Conservation (phyloP, 2,113 vertebrate species). For the Campylorhamphus procurvoides region DNA sequence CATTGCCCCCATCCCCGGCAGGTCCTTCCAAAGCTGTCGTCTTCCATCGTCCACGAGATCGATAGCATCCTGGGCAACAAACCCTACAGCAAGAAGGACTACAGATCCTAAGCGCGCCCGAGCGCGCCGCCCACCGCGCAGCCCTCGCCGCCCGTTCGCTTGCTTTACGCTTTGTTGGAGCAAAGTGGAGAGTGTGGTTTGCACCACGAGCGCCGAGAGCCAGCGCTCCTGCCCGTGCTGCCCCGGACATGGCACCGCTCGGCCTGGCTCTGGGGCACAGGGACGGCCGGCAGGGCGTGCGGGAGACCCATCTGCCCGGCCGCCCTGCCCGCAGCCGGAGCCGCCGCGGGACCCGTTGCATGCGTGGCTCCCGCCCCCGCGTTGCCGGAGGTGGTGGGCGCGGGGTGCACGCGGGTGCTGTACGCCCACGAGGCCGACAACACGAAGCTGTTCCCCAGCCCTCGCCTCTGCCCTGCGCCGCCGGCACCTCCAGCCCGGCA, state of each 20-base stretch:
- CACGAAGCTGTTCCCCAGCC: slow-evolving; percentile 54
- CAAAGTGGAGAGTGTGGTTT: slow-evolving; percentile 62
- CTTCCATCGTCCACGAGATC: slow-evolving; percentile 95
- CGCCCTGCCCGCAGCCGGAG: background rate
- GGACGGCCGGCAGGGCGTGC: background rate
- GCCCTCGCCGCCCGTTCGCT: slow-evolving; percentile 68
- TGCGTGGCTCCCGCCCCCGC: background rate
- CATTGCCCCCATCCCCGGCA: background rate
- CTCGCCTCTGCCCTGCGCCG: background rate
- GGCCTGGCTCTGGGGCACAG: background rate
- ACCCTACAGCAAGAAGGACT: slow-evolving; percentile 99
- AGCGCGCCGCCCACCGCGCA: background rate
- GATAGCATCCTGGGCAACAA: slow-evolving; percentile 99
- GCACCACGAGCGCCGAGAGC: slow-evolving; percentile 27
- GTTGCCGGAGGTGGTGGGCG: background rate
- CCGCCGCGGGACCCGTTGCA: background rate
- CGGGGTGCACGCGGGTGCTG: background rate
- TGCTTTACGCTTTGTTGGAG: slow-evolving; percentile 89
- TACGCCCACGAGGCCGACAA: slow-evolving; percentile 26
- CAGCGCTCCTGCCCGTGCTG: background rate
- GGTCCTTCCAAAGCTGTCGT: slow-evolving; percentile 98
- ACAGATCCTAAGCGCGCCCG: slow-evolving; percentile 85
- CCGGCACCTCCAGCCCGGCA: background rate
- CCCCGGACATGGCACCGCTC: background rate
- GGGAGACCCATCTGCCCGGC: background rate